Conservation (phyloP, 2,797 vertebrate species). For the Choloepus didactylus region DNA sequence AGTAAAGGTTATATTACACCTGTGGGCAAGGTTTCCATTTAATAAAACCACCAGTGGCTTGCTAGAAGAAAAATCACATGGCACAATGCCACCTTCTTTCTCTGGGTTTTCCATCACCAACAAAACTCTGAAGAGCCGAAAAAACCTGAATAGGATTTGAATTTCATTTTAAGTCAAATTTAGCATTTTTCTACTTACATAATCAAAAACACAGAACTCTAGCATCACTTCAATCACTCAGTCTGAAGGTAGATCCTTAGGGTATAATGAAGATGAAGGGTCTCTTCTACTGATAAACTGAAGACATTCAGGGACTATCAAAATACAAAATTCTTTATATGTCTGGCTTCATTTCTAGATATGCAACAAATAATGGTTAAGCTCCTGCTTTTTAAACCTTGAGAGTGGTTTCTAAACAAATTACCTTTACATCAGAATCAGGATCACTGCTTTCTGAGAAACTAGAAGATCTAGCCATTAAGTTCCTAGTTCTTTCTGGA, state of each 20-base stretch:
- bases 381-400: background rate
- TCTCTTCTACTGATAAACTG: constrained; percentile 5
- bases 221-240: background rate
- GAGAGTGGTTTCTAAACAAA: constrained; percentile 25
- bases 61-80: background rate
- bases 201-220: background rate
- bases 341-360: background rate
- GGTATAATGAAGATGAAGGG: background rate
- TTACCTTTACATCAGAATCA: background rate
- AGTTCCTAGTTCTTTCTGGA: constrained; percentile 2
- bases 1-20: background rate
- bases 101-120: background rate
- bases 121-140: background rate
- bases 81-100: constrained; percentile 18
- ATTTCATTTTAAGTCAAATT: constrained; percentile 55
- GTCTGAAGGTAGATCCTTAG: background rate
- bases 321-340: background rate
- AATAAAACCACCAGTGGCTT: background rate
- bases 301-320: background rate
- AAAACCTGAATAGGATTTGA: background rate
- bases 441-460: background rate
- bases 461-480: background rate
- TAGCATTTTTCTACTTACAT: background rate
- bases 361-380: background rate
- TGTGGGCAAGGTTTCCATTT: background rate